These are phyloP conservation scores for Drosophila rhopaloa DNA, from an alignment of 1,140 invertebrate species.

Conservation along the genomic window DNA sequence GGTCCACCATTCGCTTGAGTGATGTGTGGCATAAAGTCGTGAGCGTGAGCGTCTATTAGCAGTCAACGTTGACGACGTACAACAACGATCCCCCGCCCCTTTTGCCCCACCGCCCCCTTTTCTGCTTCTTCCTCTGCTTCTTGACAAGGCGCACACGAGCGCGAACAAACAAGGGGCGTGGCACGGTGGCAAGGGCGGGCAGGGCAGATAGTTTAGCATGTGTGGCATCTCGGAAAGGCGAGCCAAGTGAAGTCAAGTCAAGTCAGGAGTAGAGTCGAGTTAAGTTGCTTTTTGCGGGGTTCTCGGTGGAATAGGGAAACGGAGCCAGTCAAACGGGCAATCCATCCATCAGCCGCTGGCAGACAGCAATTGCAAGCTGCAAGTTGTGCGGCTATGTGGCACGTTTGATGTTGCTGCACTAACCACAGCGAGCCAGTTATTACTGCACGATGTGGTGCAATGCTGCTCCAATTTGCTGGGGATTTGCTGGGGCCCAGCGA, in stretches of 20 bases:
- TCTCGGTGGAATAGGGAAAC: slow-evolving; percentile 22
- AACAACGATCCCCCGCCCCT: slow-evolving; percentile 40
- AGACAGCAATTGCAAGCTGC: slow-evolving; percentile 78
- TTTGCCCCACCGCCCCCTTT: neutral
- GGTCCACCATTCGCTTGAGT: slow-evolving; percentile 8
- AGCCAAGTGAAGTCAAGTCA: slow-evolving; percentile 30
- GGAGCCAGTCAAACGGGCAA: slow-evolving; percentile 75
- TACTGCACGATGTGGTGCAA: slow-evolving; percentile 3
- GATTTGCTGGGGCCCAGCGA: neutral
- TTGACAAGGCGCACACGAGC: slow-evolving; percentile 70
- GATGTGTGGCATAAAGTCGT: slow-evolving; percentile 77
- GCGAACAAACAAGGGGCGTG: slow-evolving; percentile 78
- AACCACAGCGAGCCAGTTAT: slow-evolving; percentile 16
- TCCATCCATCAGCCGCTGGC: slow-evolving; percentile 78
- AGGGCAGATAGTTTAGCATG: slow-evolving; percentile 74
- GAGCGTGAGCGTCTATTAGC: slow-evolving; percentile 79
- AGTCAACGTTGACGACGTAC: slow-evolving; percentile 75
- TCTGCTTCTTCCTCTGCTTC: slow-evolving; percentile 13
- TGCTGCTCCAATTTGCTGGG: neutral
- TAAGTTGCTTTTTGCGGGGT: slow-evolving; percentile 14
- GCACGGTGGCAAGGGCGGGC: slow-evolving; percentile 16
- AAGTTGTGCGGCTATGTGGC: slow-evolving; percentile 61
- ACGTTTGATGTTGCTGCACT: slow-evolving; percentile 56
- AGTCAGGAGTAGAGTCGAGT: slow-evolving; percentile 23
- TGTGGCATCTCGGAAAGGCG: slow-evolving; percentile 66